A percentile compares a stretch with the other conserved stretches of the same genome.
These are phyloP conservation scores for Poecilia gillii DNA, from an alignment of 2,797 vertebrate genomes.

Conservation along the genomic window DNA sequence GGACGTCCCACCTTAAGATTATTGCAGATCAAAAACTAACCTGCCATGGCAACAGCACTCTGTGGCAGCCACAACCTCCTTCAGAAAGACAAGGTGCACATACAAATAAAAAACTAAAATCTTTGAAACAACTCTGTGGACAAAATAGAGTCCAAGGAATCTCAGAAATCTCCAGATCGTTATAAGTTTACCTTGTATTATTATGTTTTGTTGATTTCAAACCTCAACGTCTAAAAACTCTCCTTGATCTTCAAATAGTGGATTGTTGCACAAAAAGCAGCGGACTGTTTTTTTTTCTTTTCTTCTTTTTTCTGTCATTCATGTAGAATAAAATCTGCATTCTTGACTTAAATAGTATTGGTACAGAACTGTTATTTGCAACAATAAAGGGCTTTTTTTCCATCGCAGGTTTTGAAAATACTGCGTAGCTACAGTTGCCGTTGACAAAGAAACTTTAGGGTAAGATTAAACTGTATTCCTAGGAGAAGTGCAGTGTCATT, in stretches of 20 bases:
- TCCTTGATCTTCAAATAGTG: constrained; percentile 5
- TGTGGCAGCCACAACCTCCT: not conserved
- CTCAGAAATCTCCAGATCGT: not conserved
- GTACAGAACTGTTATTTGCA: constrained; percentile 43
- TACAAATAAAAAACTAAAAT: not conserved
- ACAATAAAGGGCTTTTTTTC: constrained; percentile 36
- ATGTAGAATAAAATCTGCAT: constrained; percentile 22
- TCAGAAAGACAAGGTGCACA: not conserved
- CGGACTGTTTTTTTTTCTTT: constrained; percentile 13
- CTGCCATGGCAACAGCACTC: not conserved
- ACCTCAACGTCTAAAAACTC: not conserved
- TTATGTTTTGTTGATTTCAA: not conserved
- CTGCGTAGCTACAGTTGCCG: constrained; percentile 35
- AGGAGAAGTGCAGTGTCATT: constrained; percentile 56
- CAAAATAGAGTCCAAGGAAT: not conserved
- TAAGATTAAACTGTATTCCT: constrained; percentile 56
- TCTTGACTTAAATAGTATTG: constrained; percentile 33
- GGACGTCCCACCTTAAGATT: not conserved
- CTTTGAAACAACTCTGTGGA: not conserved
- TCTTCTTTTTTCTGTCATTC: constrained; percentile 29
- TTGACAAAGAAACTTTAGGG: constrained; percentile 54
- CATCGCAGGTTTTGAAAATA: constrained; percentile 31
- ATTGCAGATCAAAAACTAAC: not conserved
- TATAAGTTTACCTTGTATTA: not conserved
- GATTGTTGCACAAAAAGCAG: constrained; percentile 14